Percentiles rank a stretch among this genome's conserved stretches.
These are phyloP conservation scores for Pyrgus malvae DNA, from an alignment of 2,888 invertebrate species.

Conservation along the genomic window DNA sequence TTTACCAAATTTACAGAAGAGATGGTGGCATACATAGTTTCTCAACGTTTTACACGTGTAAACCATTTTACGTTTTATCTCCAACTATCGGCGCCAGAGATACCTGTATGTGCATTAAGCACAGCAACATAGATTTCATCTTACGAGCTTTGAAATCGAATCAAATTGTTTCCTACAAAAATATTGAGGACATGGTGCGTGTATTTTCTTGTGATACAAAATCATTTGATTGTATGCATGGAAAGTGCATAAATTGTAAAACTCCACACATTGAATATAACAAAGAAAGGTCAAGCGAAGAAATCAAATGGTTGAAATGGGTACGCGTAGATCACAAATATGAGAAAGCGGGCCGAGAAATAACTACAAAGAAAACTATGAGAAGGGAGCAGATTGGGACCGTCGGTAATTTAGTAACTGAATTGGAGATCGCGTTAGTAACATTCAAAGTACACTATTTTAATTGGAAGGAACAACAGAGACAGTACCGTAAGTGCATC, in stretches of 20 bases:
- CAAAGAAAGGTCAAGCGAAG: too few relatives aligned
- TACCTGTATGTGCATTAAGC: background rate
- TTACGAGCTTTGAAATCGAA: background rate
- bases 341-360: constrained; percentile 26
- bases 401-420: constrained; percentile 8
- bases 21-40: background rate
- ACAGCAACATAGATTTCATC: background rate
- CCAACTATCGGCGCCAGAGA: background rate
- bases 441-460: constrained; percentile 35
- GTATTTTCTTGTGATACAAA: background rate
- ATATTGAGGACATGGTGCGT: background rate
- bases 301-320: too few relatives aligned
- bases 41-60: background rate
- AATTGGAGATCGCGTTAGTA: constrained; percentile 22
- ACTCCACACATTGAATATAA: too few relatives aligned
- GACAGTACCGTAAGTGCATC: constrained; percentile 28
- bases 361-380: constrained; percentile 15
- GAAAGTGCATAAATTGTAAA: background rate
- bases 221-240: background rate
- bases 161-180: background rate
- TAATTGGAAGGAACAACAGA: constrained; percentile 33
- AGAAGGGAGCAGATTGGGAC: constrained; percentile 28
- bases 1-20: background rate
- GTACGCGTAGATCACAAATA: background rate
- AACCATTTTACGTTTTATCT: background rate